A percentile compares a stretch with the other conserved stretches of the same genome.
Evolutionary conservation across 2,797 vertebrate genomes (phyloP).

Genomic region (Molossus molossus): DNA sequence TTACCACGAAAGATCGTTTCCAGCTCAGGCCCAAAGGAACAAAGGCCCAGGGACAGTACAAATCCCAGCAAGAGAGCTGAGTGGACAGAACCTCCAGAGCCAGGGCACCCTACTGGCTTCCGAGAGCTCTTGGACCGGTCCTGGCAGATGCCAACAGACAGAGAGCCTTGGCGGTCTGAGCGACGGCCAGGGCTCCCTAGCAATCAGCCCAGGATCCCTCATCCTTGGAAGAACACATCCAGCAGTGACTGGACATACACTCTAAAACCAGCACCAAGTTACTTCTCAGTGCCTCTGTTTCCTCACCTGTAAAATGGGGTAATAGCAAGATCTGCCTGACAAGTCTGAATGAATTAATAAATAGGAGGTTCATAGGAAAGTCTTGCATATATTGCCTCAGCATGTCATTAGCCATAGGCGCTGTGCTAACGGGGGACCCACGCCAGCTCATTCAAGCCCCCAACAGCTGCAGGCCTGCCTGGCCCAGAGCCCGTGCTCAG

Average conservation of each 20-base stretch:
- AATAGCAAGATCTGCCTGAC: background rate
- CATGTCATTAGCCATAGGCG: background rate
- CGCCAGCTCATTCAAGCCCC: background rate
- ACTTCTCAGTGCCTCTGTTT: background rate
- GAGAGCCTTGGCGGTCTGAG: background rate
- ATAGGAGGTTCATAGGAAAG: background rate
- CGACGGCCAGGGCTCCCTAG: background rate
- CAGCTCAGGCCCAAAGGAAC: background rate
- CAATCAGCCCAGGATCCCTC: background rate
- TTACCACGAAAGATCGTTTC: background rate
- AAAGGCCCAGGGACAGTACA: background rate
- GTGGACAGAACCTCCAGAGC: background rate
- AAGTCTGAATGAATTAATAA: background rate
- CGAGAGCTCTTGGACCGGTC: no score
- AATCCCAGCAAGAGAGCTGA: background rate
- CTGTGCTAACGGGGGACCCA: background rate
- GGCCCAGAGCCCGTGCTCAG: background rate
- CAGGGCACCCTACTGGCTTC: rapidly evolving
- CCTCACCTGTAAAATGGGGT: background rate
- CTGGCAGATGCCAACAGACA: background rate
- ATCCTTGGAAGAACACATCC: background rate
- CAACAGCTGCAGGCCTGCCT: background rate
- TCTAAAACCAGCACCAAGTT: background rate
- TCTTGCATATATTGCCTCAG: background rate
- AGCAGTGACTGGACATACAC: background rate